These are phyloP conservation scores for Scaptomyza caliginosa DNA, from an alignment of 2,888 invertebrate species.

Conservation along the genomic window DNA sequence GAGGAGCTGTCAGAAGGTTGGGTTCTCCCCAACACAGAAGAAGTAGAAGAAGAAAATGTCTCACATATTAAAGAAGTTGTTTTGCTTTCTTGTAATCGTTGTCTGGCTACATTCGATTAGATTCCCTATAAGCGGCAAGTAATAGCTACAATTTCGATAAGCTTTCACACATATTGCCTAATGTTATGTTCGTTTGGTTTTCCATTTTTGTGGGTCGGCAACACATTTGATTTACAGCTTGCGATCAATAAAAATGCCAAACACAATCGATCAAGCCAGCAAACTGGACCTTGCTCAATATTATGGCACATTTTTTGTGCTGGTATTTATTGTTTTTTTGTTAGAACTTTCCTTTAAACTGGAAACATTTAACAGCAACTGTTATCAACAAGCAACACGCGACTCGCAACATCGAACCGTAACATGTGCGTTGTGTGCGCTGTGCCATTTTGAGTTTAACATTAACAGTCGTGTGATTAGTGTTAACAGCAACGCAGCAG, in stretches of 20 bases:
- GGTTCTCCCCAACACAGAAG: slow-evolving; percentile 2
- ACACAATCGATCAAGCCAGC: slow-evolving; percentile 57
- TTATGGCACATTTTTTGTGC: slow-evolving; percentile 19
- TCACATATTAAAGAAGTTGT: neutral
- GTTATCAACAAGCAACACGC: slow-evolving; percentile 16
- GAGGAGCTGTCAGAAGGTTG: slow-evolving; percentile 9
- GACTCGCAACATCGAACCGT: slow-evolving; percentile 32
- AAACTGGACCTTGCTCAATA: slow-evolving; percentile 75
- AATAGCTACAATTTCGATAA: slow-evolving; percentile 25
- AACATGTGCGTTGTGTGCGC: slow-evolving; percentile 1
- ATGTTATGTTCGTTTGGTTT: slow-evolving; percentile 13
- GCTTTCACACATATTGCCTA: slow-evolving; percentile 41
- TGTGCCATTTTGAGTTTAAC: slow-evolving; percentile 54
- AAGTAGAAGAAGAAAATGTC: slow-evolving; percentile 12
- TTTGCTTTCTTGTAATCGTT: slow-evolving; percentile 17
- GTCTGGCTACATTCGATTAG: slow-evolving; percentile 41
- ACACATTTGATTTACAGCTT: slow-evolving; percentile 52
- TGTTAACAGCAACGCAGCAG: slow-evolving; percentile 26
- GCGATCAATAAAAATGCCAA: slow-evolving; percentile 56
- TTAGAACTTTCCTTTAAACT: neutral
- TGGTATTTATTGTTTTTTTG: neutral
- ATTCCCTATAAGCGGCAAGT: slow-evolving; percentile 1
- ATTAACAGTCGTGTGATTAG: slow-evolving; percentile 24
- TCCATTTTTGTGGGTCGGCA: slow-evolving; percentile 55
- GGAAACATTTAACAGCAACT: slow-evolving; percentile 9